Evolutionary conservation across 2,888 invertebrate genomes (phyloP), one percentile per base, ranked within the genome.

Genomic region (Drosophila barbarae): DNA sequence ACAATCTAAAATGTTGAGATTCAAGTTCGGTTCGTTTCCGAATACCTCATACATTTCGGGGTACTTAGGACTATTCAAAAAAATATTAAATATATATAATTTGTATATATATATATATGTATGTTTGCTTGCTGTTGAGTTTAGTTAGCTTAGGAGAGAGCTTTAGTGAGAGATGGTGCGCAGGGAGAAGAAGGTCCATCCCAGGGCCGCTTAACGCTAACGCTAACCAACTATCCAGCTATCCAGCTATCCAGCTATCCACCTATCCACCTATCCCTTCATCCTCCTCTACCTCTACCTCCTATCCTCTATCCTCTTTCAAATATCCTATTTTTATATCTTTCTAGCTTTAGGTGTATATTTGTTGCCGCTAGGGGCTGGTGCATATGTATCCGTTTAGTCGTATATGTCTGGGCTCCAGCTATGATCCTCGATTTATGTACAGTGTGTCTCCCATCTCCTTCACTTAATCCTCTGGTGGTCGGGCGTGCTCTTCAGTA

Each of bases 401-500:
- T 61, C 35, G 49, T 60, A 50, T 64, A 23, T 56, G 18, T 58
- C 26, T 69, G 54, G 6, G 26, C 18, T 46, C 60, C 5, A 30
- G 35, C 55, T 30, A 10, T 23, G 56, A 60, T 59, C 60, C 42
- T 35, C 60, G 32, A 12, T 23, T 28, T 69, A 70, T 69, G 39
- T 69, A 69, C 69, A 69, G 32, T 66, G 41, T 18, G 13, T 13
- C 7, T 18, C 4, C 12, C 18, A 36, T 39, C 34, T 30, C 39
- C 6, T 21, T 44, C 77, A 88, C 69, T 89, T 92, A 12, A 90
- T 80, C 75, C 91, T 89, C 88, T 94, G 94, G 87, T 95, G 96
- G 87, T 96, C 96, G 8, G 96, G 96, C 4, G 95, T 96, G 13
- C 95, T 95, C 87, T 96, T 96, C 41, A 96, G 89, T 77, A 96